Conservation (phyloP, 2,113 vertebrate species). For the Chrysemys picta region DNA sequence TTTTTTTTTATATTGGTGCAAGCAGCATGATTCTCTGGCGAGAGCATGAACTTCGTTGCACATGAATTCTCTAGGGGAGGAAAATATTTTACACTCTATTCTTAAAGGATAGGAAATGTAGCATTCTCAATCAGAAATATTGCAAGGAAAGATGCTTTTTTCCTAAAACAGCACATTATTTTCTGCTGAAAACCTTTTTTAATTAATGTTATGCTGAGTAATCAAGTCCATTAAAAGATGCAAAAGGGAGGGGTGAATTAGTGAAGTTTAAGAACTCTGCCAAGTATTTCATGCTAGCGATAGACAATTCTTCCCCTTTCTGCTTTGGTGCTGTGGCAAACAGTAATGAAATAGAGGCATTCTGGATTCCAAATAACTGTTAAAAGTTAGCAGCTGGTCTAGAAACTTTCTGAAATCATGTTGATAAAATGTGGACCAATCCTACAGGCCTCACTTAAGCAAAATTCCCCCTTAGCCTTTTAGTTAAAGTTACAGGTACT, state of each 20-base stretch:
- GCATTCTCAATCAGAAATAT: not conserved
- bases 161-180: not conserved
- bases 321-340: not conserved
- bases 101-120: not conserved
- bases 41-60: not conserved
- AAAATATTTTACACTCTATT: not conserved
- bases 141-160: not conserved
- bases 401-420: not conserved
- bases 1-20: not conserved
- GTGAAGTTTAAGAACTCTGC: not conserved
- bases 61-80: not conserved
- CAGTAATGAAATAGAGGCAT: not conserved
- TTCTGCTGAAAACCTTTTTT: not conserved
- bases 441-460: not conserved
- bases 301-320: not conserved
- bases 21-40: not conserved
- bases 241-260: not conserved
- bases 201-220: not conserved
- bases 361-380: not conserved
- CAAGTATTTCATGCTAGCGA: not conserved
- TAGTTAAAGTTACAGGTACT: not conserved
- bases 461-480: not conserved
- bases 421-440: not conserved
- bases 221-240: not conserved
- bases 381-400: not conserved